phyloP scores from a whole-genome alignment of 1,140 invertebrate genomes.

The Drosophila prosaltans region DNA sequence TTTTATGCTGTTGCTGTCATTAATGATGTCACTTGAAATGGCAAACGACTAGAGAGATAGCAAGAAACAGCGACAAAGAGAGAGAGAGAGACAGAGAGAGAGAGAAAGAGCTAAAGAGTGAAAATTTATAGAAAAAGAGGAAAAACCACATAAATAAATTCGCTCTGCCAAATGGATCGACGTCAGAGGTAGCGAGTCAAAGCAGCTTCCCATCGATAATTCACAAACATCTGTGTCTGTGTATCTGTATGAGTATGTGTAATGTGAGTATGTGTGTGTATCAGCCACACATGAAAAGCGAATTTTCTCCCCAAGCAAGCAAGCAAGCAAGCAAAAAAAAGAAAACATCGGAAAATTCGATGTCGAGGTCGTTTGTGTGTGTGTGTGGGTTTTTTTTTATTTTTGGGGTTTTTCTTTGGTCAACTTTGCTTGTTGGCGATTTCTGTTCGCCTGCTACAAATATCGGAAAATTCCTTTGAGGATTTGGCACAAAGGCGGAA shows the following conservation, averaged over 20 bases:
- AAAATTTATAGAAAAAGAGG: slow-evolving; percentile 31
- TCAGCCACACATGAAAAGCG: slow-evolving; percentile 73
- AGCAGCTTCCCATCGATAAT: slow-evolving; percentile 69
- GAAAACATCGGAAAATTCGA: slow-evolving; percentile 72
- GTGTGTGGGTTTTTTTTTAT: slow-evolving; percentile 28
- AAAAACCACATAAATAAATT: slow-evolving; percentile 47
- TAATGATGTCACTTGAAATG: slow-evolving; percentile 8
- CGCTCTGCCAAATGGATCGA: slow-evolving; percentile 64
- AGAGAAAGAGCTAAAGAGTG: slow-evolving; percentile 12
- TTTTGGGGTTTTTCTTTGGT: slow-evolving; percentile 74
- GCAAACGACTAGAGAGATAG: neutral
- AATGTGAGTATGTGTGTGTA: slow-evolving; percentile 12
- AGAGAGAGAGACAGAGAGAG: neutral
- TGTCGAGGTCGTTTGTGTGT: slow-evolving; percentile 50
- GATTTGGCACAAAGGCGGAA: slow-evolving; percentile 81
- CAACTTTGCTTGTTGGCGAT: slow-evolving; percentile 62
- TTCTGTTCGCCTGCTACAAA: slow-evolving; percentile 78
- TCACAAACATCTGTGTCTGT: slow-evolving; percentile 23
- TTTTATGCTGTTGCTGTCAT: slow-evolving; percentile 30
- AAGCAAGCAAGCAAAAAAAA: slow-evolving; percentile 44
- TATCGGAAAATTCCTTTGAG: slow-evolving; percentile 83
- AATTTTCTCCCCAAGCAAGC: slow-evolving; percentile 74
- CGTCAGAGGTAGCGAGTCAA: slow-evolving; percentile 56
- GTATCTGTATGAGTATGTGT: neutral
- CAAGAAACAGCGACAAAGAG: neutral